Base-by-base conservation (phyloP, 2,888 invertebrate genomes). In the Orthosia gracilis region DNA sequence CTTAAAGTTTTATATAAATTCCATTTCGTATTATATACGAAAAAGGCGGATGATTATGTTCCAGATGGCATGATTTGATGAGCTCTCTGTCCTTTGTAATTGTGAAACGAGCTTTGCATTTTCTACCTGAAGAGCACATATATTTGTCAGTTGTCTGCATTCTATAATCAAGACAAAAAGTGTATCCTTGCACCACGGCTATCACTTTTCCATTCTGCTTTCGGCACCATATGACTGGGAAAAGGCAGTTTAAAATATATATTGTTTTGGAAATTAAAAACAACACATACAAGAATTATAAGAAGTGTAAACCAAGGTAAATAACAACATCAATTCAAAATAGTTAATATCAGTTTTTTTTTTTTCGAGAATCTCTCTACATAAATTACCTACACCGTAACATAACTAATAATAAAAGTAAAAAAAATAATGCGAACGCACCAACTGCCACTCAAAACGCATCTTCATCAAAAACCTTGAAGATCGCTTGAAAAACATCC, bases 111-210 rank as follows among this genome's bases (percentile, higher is more conserved):
- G 74, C 59, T 3, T 40, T 61, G 55, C 74, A 74, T 4, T 23
- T 59, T 26, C 49, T 69, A 4, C 70, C 70, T 1, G 11, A 0
- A 15, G 70, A 70, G 40, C 78, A 78, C 1, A 26, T 23, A 18
- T 65, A 78, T 18, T 52, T 45, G 1, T 69, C 72, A 0, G 72
- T 69, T 3, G 26, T 18, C n/a, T 31, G 72, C 15, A 13, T 31
- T 2, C 73, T 50, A 0, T 40, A 31, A 15, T 65, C 57, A 9
- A 70, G 77, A 74, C 90, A 92, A 80, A 89, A 94, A 0, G 91
- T 88, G 75, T 80, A 92, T 0, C 90, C 89, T 4, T 89, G 70
- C 2, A 91, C 63, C 0, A 93, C 57, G 0, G 89, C 89, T 47
- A 91, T 45, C 40, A 75, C 71, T 23, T 88, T 91, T 1, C 91